phyloP scores from a whole-genome alignment of 2,797 vertebrate genomes.

The Myotis daubentonii region DNA sequence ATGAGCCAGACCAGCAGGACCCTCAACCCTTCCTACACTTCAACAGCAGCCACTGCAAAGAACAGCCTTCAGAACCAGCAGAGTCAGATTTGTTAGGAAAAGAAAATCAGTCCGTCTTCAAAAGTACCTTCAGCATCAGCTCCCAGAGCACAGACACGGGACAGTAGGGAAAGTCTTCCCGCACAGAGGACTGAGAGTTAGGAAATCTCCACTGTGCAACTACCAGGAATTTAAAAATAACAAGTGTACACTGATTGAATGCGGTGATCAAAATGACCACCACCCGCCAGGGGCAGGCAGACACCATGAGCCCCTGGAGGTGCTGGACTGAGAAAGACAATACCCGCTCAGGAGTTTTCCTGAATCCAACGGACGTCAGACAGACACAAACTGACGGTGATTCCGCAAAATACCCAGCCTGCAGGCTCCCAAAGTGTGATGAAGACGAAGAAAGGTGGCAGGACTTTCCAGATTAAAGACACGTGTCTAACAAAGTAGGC shows the following conservation, averaged over 20 bases:
- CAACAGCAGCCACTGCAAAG: not conserved
- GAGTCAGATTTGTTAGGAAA: not conserved
- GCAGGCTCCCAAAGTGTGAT: not conserved
- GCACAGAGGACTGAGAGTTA: not conserved
- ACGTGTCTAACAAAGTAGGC: fast-evolving
- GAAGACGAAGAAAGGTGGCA: too few species aligned
- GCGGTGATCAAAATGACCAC: not conserved
- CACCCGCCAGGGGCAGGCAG: not conserved
- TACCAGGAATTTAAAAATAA: not conserved
- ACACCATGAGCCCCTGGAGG: not conserved
- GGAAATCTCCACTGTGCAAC: not conserved
- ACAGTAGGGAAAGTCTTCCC: not conserved
- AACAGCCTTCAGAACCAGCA: not conserved
- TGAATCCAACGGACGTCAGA: too few species aligned
- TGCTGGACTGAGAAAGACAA: not conserved
- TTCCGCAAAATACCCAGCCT: fast-evolving
- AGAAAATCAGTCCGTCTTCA: not conserved
- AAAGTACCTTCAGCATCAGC: not conserved
- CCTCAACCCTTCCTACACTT: not conserved
- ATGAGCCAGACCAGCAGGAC: not conserved
- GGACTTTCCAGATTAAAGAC: not conserved
- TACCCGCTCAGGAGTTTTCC: not conserved
- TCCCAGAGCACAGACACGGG: too few species aligned
- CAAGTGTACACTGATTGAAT: not conserved
- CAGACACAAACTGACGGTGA: not conserved